These are phyloP conservation scores for Acronicta aceris DNA, from an alignment of 2,888 invertebrate species.

Conservation along the genomic window DNA sequence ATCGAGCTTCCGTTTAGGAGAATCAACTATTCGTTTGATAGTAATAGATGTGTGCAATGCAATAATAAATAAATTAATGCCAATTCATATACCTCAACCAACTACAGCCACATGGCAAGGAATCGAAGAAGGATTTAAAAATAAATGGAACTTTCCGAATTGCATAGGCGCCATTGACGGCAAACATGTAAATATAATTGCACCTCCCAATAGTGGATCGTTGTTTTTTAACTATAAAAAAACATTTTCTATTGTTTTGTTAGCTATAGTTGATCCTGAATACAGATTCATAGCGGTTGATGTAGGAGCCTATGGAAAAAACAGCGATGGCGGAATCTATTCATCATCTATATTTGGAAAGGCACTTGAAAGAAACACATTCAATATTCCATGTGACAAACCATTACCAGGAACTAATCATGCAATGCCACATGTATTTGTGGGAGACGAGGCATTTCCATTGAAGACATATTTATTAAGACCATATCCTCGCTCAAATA, in stretches of 20 bases:
- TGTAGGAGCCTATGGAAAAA: slow-evolving; percentile 60
- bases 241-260: slow-evolving; percentile 27
- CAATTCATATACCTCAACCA: slow-evolving; percentile 43
- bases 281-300: slow-evolving; percentile 51
- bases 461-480: slow-evolving; percentile 54
- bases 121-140: slow-evolving; percentile 36
- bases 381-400: slow-evolving; percentile 51
- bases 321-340: slow-evolving; percentile 60
- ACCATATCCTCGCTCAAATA: slow-evolving; percentile 33
- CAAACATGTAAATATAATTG: slow-evolving; percentile 37
- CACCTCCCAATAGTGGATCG: slow-evolving; percentile 31
- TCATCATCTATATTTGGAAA: slow-evolving; percentile 34
- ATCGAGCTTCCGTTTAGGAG: slow-evolving; percentile 49
- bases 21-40: slow-evolving; percentile 46
- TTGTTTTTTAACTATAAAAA: slow-evolving; percentile 33
- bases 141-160: slow-evolving; percentile 40
- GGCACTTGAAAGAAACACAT: slow-evolving; percentile 30
- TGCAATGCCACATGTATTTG: slow-evolving; percentile 54
- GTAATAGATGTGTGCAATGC: slow-evolving; percentile 50
- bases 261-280: slow-evolving; percentile 31
- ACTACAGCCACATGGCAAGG: slow-evolving; percentile 31
- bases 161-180: slow-evolving; percentile 40
- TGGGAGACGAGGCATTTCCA: slow-evolving; percentile 52
- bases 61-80: slow-evolving; percentile 50
- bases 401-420: slow-evolving; percentile 48